phyloP scores from a whole-genome alignment of 2,113 vertebrate genomes.

The Platichthys flesus region DNA sequence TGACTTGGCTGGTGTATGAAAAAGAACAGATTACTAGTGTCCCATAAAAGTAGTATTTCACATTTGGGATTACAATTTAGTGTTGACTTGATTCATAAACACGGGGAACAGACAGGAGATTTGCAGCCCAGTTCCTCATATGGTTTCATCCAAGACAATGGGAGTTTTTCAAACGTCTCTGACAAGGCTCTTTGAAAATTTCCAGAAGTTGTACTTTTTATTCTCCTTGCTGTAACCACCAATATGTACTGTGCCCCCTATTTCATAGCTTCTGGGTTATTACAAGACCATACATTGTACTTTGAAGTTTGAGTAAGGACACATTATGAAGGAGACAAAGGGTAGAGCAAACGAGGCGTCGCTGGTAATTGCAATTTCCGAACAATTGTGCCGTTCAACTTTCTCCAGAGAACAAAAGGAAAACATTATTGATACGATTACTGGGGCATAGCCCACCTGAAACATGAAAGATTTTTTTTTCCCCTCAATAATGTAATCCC shows the following conservation, averaged over 20 bases:
- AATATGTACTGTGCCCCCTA: constrained; percentile 51
- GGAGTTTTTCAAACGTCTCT: constrained; percentile 53
- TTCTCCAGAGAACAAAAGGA: constrained; percentile 80
- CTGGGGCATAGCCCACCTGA: constrained; percentile 75
- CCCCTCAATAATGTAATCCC: constrained; percentile 78
- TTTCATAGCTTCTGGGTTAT: constrained; percentile 67
- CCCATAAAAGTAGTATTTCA: constrained; percentile 65
- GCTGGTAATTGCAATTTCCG: constrained; percentile 79
- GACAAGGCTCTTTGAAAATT: constrained; percentile 72
- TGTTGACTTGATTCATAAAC: constrained; percentile 76
- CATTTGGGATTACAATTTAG: constrained; percentile 66
- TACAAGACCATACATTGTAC: constrained; percentile 57
- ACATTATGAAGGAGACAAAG: constrained; percentile 71
- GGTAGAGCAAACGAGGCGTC: constrained; percentile 57
- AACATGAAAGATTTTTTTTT: constrained; percentile 78
- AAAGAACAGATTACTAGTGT: constrained; percentile 77
- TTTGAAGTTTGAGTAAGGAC: constrained; percentile 73
- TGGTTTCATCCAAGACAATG: constrained; percentile 73
- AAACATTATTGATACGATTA: constrained; percentile 81
- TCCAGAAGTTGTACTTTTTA: constrained; percentile 64
- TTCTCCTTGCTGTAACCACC: constrained; percentile 28
- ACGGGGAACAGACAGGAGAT: constrained; percentile 61
- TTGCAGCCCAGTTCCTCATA: constrained; percentile 47
- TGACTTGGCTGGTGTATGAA: constrained; percentile 71
- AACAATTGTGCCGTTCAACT: constrained; percentile 74